Conservation (phyloP, 1,140 invertebrate species). For the Apolygus lucorum region DNA sequence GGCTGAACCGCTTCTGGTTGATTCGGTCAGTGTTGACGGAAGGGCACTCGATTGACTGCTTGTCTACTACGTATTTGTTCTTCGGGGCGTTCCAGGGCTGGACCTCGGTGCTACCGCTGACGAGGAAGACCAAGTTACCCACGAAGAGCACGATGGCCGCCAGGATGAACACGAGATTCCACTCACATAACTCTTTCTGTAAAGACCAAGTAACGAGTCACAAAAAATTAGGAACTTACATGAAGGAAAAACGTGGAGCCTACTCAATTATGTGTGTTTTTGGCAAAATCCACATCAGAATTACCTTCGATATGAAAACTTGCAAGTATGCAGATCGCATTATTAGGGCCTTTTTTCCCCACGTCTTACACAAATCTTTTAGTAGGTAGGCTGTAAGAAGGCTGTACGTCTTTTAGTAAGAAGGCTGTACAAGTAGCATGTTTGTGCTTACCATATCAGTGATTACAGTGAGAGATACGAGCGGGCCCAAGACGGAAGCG, state of each 20-base stretch:
- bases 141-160: constrained; percentile 43
- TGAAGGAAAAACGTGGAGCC: too few relatives aligned
- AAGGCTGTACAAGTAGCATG: too few relatives aligned
- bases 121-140: constrained; percentile 43
- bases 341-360: too few relatives aligned
- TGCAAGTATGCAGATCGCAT: too few relatives aligned
- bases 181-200: constrained; percentile 42
- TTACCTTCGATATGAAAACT: too few relatives aligned
- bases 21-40: neutral
- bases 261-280: too few relatives aligned
- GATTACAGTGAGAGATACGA: neutral
- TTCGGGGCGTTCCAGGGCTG: constrained; percentile 41
- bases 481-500: constrained; percentile 59
- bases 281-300: too few relatives aligned
- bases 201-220: neutral
- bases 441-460: constrained; percentile 6
- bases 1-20: neutral
- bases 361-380: too few relatives aligned
- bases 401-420: too few relatives aligned
- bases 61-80: neutral
- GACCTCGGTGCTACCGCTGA: constrained; percentile 42
- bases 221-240: too few relatives aligned
- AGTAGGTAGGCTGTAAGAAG: too few relatives aligned
- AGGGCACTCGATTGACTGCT: neutral
- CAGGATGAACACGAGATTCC: constrained; percentile 51